phyloP scores from a whole-genome alignment of 2,113 vertebrate species.

The Montifringilla adamsi region DNA sequence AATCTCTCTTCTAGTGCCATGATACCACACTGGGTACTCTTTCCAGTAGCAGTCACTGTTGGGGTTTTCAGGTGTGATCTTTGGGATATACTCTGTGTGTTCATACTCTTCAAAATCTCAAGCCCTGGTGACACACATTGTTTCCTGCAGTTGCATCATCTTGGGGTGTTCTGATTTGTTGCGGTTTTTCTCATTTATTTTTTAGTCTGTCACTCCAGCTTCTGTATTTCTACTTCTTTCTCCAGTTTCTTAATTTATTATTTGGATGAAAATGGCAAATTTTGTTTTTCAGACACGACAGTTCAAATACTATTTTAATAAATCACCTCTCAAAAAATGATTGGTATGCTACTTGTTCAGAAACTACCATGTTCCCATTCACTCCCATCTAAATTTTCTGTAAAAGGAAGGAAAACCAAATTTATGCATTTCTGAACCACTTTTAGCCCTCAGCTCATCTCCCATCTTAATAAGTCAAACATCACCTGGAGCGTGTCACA shows the following conservation, averaged over 20 bases:
- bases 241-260: neutral
- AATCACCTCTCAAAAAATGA: neutral
- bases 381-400: neutral
- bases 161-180: neutral
- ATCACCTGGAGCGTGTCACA: neutral
- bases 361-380: neutral
- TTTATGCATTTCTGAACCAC: neutral
- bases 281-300: neutral
- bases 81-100: neutral
- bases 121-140: neutral
- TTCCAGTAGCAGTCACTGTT: neutral
- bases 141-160: neutral
- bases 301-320: neutral
- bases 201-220: neutral
- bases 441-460: neutral
- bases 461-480: neutral
- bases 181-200: neutral
- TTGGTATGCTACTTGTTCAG: neutral
- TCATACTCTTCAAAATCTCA: neutral
- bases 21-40: neutral
- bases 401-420: neutral
- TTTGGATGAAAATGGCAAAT: neutral
- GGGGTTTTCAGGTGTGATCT: neutral
- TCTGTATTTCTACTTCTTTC: neutral
- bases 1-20: neutral